Percentiles rank a stretch among this genome's conserved stretches.
Evolutionary conservation across 2,113 vertebrate genomes (phyloP).

Genomic region (Spilogale gracilis): DNA sequence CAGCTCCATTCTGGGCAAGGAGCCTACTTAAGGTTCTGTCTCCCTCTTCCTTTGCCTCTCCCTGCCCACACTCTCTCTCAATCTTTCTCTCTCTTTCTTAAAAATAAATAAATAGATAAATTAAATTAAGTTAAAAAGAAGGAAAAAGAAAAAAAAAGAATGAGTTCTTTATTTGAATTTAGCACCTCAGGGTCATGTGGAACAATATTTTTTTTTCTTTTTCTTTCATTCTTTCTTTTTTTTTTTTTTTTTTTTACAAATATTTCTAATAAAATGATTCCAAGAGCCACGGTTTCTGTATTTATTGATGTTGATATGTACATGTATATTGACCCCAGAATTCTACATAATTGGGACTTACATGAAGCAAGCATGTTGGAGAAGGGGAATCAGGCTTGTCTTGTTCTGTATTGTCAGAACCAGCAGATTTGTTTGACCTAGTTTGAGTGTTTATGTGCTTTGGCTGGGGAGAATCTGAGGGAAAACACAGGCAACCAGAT

Average conservation of each 20-base stretch:
- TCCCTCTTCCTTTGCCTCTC: neutral
- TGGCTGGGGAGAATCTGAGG: fast-evolving
- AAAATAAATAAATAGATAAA: too few relatives aligned
- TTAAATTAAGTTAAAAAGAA: too few relatives aligned
- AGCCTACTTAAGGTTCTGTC: neutral
- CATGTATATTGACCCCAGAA: neutral
- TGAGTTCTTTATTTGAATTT: neutral
- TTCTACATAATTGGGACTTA: neutral
- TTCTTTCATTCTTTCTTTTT: too few relatives aligned
- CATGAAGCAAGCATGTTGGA: neutral
- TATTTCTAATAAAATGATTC: neutral
- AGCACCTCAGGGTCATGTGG: neutral
- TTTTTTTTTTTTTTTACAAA: too few relatives aligned
- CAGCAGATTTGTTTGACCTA: too few relatives aligned
- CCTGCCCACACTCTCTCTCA: neutral
- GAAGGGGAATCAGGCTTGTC: neutral
- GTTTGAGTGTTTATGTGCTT: neutral
- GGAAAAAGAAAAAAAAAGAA: neutral
- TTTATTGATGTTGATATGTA: neutral
- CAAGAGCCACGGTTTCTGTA: neutral
- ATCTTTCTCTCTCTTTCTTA: neutral
- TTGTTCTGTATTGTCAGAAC: neutral
- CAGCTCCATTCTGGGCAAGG: neutral
- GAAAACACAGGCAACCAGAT: fast-evolving
- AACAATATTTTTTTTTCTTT: neutral